Base-by-base conservation (phyloP, 1,140 invertebrate species). In the Drosophila cardini region DNA sequence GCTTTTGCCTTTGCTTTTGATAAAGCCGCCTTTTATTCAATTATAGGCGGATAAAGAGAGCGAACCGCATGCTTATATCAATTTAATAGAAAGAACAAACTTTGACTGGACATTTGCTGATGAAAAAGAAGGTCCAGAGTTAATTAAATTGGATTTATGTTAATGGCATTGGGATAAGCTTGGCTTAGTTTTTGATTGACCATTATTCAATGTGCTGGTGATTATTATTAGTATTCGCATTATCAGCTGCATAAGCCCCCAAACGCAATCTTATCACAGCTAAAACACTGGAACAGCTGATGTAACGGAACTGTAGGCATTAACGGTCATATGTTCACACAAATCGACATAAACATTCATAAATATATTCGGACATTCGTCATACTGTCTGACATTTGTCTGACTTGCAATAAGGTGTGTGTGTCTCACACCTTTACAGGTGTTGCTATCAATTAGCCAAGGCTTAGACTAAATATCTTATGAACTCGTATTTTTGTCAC, bases 61-160 rank as follows among this genome's bases (percentile, higher is more conserved):
- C 57, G 46, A 38, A 64, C 58, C 61, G 57, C 75, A 82, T 45
- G 30, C 48, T 72, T 46, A 56, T 43, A 71, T 58, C 58, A 71
- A 60, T 60, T 53, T 63, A 58, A 75, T 63, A 43, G 52, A 8
- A 16, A 7, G 10, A 1, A 55, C 40, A 72, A 72, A 65, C 68
- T 60, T 61, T 65, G 21, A 32, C 38, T 21, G 58, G 36, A 16
- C 65, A 58, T 46, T 36, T 42, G 18, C 16, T 42, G 13, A 18
- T 58, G 48, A 26, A 26, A 26, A 26, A 40, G 56, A 42, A 38
- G 52, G n/a, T 36, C 8, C 58, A 46, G 34, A 75, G 70, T 70
- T 85, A 85, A 85, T 85, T 85, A 70, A 85, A 85, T 85, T 67
- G 81, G 81, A 72, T 75, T 85, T 80, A 50, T 56, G 57, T 67